A percentile compares a stretch with the other conserved stretches of the same genome.
phyloP scores from a whole-genome alignment of 2,888 invertebrate species.

The Orthonychiurus folsomi region DNA sequence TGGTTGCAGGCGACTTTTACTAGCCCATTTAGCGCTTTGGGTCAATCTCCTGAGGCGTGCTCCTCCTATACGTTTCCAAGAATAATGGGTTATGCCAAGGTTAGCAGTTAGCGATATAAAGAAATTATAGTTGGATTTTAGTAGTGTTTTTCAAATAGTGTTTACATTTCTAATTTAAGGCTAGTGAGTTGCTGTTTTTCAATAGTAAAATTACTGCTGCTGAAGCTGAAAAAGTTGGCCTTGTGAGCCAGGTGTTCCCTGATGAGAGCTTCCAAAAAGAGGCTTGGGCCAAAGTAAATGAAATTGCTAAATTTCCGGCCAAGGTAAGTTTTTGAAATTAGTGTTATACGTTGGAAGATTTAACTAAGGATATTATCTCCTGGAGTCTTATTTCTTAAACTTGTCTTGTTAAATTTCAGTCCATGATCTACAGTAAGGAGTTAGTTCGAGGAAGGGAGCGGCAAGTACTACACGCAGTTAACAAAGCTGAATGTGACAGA shows the following conservation, averaged over 20 bases:
- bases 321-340: conserved; percentile 31
- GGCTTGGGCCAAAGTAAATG: conserved; percentile 48
- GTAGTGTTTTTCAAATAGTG: too few species aligned
- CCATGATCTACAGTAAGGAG: conserved; percentile 60
- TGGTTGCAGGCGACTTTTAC: conserved; percentile 69
- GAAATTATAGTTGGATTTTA: too few species aligned
- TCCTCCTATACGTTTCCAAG: conserved; percentile 76
- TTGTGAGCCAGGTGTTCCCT: conserved; percentile 70
- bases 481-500: conserved; percentile 59
- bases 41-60: conserved; percentile 80
- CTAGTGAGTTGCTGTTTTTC: conserved; percentile 53
- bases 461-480: conserved; percentile 56
- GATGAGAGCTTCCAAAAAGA: conserved; percentile 52
- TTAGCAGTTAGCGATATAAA: too few species aligned
- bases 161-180: too few species aligned
- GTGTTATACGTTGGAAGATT: too few species aligned
- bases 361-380: conserved; percentile 2
- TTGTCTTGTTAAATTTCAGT: too few species aligned
- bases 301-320: conserved; percentile 44
- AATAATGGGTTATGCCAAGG: conserved; percentile 73
- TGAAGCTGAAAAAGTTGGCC: conserved; percentile 67
- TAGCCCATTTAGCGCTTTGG: conserved; percentile 77
- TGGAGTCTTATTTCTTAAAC: conserved; percentile 37
- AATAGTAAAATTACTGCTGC: conserved; percentile 66
- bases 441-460: conserved; percentile 56